Evolutionary conservation across 2,797 vertebrate species (phyloP).

Genomic region (Loris lydekkerianus): DNA sequence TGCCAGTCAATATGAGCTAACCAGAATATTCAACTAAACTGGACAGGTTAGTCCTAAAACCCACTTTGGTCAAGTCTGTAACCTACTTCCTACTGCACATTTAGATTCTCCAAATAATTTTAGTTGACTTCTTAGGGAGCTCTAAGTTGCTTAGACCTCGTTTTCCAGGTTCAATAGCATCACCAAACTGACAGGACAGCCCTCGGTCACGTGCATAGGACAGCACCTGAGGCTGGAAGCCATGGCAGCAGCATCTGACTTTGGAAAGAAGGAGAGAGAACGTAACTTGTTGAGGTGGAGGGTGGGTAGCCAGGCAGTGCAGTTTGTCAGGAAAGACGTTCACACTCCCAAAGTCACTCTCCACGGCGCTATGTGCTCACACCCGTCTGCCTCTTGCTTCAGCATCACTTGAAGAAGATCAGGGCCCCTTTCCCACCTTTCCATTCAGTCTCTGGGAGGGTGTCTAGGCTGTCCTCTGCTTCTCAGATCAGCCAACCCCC

Average conservation of each 20-base stretch:
- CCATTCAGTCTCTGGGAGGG: background rate
- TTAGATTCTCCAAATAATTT: background rate
- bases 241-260: no score
- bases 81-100: background rate
- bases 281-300: no score
- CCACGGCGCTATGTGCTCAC: fast-evolving
- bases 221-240: background rate
- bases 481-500: background rate
- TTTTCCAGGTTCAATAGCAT: background rate
- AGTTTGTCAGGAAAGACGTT: background rate
- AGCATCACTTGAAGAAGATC: slow-evolving; percentile 79
- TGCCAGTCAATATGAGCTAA: background rate
- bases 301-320: no score
- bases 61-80: background rate
- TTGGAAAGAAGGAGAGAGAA: no score
- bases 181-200: no score
- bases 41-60: background rate
- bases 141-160: background rate
- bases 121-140: background rate
- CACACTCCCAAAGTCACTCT: background rate
- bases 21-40: background rate
- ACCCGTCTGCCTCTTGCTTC: slow-evolving; percentile 70
- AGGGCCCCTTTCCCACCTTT: fast-evolving
- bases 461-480: no score
- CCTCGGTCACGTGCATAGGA: background rate